Base-by-base conservation (phyloP, 2,113 vertebrate genomes). In the Aspidoscelis tigris region DNA sequence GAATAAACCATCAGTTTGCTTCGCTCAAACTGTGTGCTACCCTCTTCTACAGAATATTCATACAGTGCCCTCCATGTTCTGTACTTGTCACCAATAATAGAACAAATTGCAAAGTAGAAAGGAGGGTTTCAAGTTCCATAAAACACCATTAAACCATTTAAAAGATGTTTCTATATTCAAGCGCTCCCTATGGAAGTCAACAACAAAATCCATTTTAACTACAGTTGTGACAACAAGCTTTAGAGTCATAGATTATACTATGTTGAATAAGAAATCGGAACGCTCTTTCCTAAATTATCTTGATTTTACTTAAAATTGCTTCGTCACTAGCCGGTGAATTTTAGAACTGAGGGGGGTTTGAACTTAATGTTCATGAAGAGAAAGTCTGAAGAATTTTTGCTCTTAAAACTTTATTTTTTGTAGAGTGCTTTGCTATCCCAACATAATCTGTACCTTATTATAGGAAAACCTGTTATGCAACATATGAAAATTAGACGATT, bases 321-420 rank as follows among this genome's bases (percentile, higher is more conserved):
- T 87, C 87, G 12, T 58, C 71, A 84, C 79, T 85, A 87, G 88
- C 84, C 86, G 81, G 77, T 92, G 89, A 86, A 76, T 61, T 4
- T 80, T 44, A 61, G 4, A 26, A 55, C 18, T 26, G 11, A 79
- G 47, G 33, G 55, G n/a, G 26, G 14, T 87, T 90, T 68, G 41
- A 75, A 47, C 26, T 43, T 72, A 39, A 33, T 41, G 22, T 50
- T 74, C 18, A 1, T 74, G 43, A 64, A 64, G 14, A 83, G 87
- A 76, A 24, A 78, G 86, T 90, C 92, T 78, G 92, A 85, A 92
- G 91, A 88, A 91, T 86, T 82, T 83, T 68, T 84, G 22, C 26
- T 44, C 50, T 88, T 88, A 90, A 89, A 90, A 89, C 90, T 92
- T 91, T 88, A 21, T 81, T 81, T 61, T 92, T 61, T 70, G 75